A percentile compares a stretch with the other conserved stretches of the same genome.
phyloP scores from a whole-genome alignment of 2,888 invertebrate genomes.

The Trypoxylon attenuatum region DNA sequence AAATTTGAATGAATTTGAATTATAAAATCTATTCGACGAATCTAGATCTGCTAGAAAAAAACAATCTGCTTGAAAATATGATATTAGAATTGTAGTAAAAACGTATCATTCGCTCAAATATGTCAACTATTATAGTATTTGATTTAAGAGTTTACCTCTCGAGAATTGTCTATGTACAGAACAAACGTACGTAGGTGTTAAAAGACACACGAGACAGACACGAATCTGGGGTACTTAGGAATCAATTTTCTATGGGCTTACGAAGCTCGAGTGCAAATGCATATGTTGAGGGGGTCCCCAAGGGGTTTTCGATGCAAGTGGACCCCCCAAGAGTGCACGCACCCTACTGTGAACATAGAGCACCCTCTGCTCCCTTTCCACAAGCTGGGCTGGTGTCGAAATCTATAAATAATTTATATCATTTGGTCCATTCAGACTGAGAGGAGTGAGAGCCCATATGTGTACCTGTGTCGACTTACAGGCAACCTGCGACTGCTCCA shows the following conservation, averaged over 20 bases:
- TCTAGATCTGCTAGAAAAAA: too few relatives aligned
- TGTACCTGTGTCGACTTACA: slow-evolving; percentile 74
- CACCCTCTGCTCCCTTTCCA: slow-evolving; percentile 41
- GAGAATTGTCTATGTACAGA: slow-evolving; percentile 10
- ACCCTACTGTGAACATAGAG: slow-evolving; percentile 59
- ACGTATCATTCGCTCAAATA: too few relatives aligned
- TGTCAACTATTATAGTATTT: too few relatives aligned
- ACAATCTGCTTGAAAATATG: too few relatives aligned
- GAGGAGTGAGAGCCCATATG: slow-evolving; percentile 65
- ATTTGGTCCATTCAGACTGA: slow-evolving; percentile 74
- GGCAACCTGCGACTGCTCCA: slow-evolving; percentile 55
- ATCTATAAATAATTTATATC: slow-evolving; percentile 75
- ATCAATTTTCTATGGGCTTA: slow-evolving; percentile 68
- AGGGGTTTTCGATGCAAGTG: slow-evolving; percentile 70
- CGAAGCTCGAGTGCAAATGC: slow-evolving; percentile 62
- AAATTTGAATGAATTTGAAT: too few relatives aligned
- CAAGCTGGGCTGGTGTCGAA: slow-evolving; percentile 68
- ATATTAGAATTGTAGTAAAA: too few relatives aligned
- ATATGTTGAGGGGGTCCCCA: slow-evolving; percentile 71
- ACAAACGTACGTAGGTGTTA: slow-evolving; percentile 63
- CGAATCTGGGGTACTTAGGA: slow-evolving; percentile 70
- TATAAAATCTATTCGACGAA: too few relatives aligned
- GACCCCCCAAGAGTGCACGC: slow-evolving; percentile 66
- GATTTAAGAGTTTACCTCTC: too few relatives aligned
- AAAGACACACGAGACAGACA: slow-evolving; percentile 62